These are phyloP conservation scores for Clepsis dumicolana DNA, from an alignment of 2,888 invertebrate species.

Conservation along the genomic window DNA sequence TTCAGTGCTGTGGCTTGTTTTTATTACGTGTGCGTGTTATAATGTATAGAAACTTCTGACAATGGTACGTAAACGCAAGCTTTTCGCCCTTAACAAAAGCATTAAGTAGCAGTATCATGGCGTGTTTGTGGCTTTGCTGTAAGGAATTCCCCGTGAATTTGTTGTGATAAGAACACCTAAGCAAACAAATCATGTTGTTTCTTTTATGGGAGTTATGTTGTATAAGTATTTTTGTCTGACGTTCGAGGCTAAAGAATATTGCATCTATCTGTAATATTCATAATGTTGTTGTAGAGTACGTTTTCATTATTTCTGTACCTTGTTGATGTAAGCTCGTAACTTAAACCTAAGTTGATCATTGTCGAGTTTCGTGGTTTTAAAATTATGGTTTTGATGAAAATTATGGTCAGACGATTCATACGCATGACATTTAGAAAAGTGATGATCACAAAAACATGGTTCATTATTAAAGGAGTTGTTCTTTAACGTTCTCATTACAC, in stretches of 20 bases:
- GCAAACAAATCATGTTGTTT: slow-evolving; percentile 37
- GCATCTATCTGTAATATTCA: background rate
- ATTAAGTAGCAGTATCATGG: background rate
- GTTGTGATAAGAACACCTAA: slow-evolving; percentile 40
- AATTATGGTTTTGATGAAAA: too few species aligned
- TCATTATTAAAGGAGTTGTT: too few species aligned
- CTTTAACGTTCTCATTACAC: too few species aligned
- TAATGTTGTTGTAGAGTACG: background rate
- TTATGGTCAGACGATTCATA: too few species aligned
- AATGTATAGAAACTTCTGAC: slow-evolving; percentile 32
- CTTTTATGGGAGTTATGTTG: slow-evolving; percentile 4
- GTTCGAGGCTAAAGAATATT: background rate
- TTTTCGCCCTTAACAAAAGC: background rate
- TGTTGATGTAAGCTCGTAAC: too few species aligned
- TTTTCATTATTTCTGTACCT: too few species aligned
- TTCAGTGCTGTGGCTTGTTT: slow-evolving; percentile 25
- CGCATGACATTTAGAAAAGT: too few species aligned
- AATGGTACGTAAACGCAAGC: slow-evolving; percentile 32
- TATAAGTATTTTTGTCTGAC: background rate
- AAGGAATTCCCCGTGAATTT: slow-evolving; percentile 16
- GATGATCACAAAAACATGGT: too few species aligned
- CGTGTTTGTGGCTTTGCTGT: background rate
- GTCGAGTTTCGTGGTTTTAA: too few species aligned
- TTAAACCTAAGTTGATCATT: too few species aligned
- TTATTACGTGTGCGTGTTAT: slow-evolving; percentile 27